These are phyloP conservation scores for Micromussa lordhowensis DNA, from an alignment of 92 coral and sea anemone genomes.

Conservation along the genomic window DNA sequence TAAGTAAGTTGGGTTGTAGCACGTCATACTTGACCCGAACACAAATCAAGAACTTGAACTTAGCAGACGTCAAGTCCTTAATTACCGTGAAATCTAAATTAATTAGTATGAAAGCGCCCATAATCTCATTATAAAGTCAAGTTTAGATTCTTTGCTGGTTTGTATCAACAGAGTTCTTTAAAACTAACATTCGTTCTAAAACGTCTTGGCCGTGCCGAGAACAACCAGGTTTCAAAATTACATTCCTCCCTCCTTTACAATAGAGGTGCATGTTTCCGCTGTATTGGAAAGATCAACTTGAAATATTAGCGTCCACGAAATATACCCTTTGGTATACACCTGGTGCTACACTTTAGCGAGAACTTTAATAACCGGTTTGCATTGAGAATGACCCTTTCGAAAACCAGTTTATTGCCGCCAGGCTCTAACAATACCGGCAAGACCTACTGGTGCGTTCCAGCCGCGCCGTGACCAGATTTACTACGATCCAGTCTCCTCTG, in stretches of 20 bases:
- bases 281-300: background rate
- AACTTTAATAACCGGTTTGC: background rate
- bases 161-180: background rate
- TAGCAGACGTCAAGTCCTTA: background rate
- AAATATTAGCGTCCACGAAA: background rate
- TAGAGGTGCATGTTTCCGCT: background rate
- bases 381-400: no score
- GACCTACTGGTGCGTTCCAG: slow-evolving; percentile 1
- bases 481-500: slow-evolving; percentile 37
- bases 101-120: background rate
- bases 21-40: background rate
- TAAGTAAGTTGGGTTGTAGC: background rate
- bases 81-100: background rate
- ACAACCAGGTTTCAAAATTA: background rate
- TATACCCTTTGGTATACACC: background rate
- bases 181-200: background rate
- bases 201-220: background rate
- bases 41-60: background rate
- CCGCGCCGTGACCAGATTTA: background rate
- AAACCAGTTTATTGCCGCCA: background rate
- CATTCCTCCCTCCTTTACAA: background rate
- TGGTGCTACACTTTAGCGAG: background rate
- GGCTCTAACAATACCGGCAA: background rate
- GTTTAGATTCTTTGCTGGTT: background rate
- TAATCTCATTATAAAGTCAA: slow-evolving; percentile 1